Conservation (phyloP, 2,888 invertebrate species). For the Oscheius onirici region DNA sequence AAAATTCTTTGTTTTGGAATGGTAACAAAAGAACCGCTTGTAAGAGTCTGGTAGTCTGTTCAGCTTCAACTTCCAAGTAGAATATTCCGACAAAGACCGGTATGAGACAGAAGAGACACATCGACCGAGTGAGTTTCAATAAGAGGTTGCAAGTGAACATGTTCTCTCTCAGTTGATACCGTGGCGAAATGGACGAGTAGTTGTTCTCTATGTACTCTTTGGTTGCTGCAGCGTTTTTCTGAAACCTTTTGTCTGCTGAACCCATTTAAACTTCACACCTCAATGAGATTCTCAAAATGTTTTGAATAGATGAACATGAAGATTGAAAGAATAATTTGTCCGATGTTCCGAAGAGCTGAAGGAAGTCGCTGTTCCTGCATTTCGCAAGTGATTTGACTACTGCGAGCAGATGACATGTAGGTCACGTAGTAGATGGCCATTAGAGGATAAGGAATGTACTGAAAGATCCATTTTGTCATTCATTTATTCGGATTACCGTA, state of each 20-base stretch:
- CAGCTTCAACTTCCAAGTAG: background rate
- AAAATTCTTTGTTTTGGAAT: background rate
- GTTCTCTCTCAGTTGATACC: slow-evolving; percentile 50
- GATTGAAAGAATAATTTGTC: slow-evolving; percentile 39
- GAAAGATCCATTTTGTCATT: slow-evolving; percentile 22
- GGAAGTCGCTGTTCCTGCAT: slow-evolving; percentile 34
- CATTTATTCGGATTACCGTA: background rate
- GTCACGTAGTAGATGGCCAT: background rate
- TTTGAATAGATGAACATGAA: slow-evolving; percentile 37
- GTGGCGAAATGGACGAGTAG: slow-evolving; percentile 38
- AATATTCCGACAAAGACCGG: background rate
- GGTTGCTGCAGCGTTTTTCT: slow-evolving; percentile 9
- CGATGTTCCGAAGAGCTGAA: slow-evolving; percentile 42
- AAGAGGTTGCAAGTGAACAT: slow-evolving; percentile 38
- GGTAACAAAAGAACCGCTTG: background rate
- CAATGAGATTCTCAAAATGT: slow-evolving; percentile 38
- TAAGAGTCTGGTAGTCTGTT: background rate
- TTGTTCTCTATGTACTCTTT: slow-evolving; percentile 35
- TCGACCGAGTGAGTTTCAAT: background rate
- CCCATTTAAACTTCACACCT: slow-evolving; percentile 4
- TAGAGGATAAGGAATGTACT: slow-evolving; percentile 14
- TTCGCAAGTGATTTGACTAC: slow-evolving; percentile 35
- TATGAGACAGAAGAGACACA: slow-evolving; percentile 16
- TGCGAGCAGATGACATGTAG: background rate
- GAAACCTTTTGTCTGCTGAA: background rate